A percentile compares a stretch with the other conserved stretches of the same genome.
phyloP scores from a whole-genome alignment of 2,888 invertebrate genomes.

The Caprella mutica region DNA sequence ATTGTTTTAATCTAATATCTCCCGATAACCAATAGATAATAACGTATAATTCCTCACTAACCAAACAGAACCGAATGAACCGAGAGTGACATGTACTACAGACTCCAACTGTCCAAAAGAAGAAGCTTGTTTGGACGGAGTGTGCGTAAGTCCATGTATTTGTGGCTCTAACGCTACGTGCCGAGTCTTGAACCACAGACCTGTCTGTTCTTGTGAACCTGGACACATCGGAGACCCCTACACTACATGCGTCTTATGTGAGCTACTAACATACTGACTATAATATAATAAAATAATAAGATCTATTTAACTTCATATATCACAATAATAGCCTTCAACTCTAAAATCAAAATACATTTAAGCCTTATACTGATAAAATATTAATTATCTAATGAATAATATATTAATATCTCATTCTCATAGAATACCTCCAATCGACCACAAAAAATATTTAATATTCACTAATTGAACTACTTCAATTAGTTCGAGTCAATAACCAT shows the following conservation, averaged over 20 bases:
- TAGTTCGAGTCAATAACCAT: too few relatives aligned
- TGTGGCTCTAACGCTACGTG: constrained; percentile 75
- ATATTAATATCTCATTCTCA: too few relatives aligned
- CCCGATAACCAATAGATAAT: too few relatives aligned
- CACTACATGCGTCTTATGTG: constrained; percentile 54
- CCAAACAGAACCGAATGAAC: background rate
- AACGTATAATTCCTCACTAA: too few relatives aligned
- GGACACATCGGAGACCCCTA: constrained; percentile 81
- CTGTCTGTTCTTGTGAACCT: constrained; percentile 70
- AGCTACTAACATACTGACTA: constrained; percentile 21
- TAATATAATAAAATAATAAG: background rate
- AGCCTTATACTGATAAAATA: background rate
- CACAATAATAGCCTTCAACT: background rate
- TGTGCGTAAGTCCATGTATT: constrained; percentile 75
- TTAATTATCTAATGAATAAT: too few relatives aligned
- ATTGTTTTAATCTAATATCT: constrained; percentile 6
- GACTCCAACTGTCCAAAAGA: constrained; percentile 65
- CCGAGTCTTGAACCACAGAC: constrained; percentile 67
- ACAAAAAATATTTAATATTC: too few relatives aligned
- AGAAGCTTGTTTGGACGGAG: constrained; percentile 72
- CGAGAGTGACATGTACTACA: constrained; percentile 51
- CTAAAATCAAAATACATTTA: background rate
- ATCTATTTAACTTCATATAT: constrained; percentile 8
- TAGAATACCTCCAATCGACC: too few relatives aligned
- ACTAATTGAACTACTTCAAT: too few relatives aligned